phyloP scores from a whole-genome alignment of 2,888 invertebrate genomes.

The Microplitis deprimator region DNA sequence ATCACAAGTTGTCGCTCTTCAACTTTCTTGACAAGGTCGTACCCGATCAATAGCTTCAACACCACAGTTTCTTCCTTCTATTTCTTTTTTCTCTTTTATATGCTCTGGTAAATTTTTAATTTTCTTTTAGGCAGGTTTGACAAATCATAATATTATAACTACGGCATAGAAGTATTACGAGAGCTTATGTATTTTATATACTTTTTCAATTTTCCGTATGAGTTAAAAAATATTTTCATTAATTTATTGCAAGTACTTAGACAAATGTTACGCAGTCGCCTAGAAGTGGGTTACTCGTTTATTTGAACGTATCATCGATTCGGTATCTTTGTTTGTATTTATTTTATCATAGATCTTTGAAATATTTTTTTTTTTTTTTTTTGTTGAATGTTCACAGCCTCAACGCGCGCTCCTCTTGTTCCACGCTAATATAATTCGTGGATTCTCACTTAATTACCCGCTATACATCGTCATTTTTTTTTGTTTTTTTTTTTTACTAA shows the following conservation, averaged over 20 bases:
- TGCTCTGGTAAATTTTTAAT: neutral
- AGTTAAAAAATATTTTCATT: neutral
- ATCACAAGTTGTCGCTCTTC: slow-evolving; percentile 39
- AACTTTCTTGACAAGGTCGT: slow-evolving; percentile 14
- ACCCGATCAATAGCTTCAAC: slow-evolving; percentile 21
- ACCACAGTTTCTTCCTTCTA: neutral
- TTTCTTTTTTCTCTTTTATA: neutral
- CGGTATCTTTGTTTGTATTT: slow-evolving; percentile 4
- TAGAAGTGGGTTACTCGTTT: slow-evolving; percentile 8
- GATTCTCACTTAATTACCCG: neutral
- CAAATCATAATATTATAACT: neutral
- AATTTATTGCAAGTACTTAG: slow-evolving; percentile 14
- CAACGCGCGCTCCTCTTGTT: slow-evolving; percentile 3
- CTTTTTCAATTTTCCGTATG: neutral
- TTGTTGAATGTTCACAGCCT: slow-evolving; percentile 22
- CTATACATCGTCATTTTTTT: neutral
- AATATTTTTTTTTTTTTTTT: neutral
- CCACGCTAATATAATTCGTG: slow-evolving; percentile 9
- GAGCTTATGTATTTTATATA: neutral
- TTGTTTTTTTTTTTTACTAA: neutral
- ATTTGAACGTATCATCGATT: neutral
- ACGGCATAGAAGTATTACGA: neutral
- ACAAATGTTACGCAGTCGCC: slow-evolving; percentile 17
- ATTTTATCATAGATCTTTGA: neutral
- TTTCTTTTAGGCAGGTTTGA: neutral